phyloP scores from a whole-genome alignment of 2,113 vertebrate genomes.

The Apteryx mantelli region DNA sequence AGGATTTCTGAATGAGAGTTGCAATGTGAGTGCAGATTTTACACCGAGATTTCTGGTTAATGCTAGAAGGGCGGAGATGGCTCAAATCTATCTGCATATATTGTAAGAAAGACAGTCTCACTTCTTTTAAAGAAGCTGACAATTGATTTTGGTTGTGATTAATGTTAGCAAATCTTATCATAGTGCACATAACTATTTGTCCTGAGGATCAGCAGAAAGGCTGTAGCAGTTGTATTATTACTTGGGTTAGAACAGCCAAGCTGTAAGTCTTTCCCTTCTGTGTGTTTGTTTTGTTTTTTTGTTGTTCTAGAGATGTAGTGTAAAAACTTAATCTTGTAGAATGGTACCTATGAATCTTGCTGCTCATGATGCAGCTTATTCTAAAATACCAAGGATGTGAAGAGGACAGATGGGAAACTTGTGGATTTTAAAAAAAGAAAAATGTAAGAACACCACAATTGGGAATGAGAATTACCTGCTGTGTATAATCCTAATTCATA shows the following conservation, averaged over 20 bases:
- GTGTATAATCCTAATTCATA: background rate
- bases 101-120: background rate
- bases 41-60: background rate
- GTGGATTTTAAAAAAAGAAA: background rate
- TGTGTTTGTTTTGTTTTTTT: background rate
- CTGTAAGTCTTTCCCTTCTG: background rate
- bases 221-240: background rate
- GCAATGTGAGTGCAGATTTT: background rate
- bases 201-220: background rate
- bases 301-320: background rate
- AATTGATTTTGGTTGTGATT: background rate
- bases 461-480: background rate
- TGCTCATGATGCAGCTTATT: background rate
- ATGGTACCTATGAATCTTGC: background rate
- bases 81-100: background rate
- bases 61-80: background rate
- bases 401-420: background rate
- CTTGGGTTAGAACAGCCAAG: background rate
- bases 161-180: background rate
- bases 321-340: background rate
- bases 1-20: background rate
- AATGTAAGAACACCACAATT: background rate
- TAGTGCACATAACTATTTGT: background rate
- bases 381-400: background rate
- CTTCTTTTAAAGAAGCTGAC: background rate